phyloP scores from a whole-genome alignment of 2,797 vertebrate genomes.

The Lophotriccus pileatus region DNA sequence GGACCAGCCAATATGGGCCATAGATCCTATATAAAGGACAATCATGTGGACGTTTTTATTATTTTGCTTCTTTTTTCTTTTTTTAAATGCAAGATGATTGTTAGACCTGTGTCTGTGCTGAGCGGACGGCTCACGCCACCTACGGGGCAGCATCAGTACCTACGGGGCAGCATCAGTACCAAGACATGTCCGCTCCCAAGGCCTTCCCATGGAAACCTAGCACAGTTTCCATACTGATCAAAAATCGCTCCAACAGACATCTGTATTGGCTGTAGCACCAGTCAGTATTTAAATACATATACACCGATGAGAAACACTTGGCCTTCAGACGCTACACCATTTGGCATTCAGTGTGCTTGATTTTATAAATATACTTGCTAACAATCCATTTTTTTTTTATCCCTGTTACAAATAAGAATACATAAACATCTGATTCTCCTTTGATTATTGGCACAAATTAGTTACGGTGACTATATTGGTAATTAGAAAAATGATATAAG shows the following conservation, averaged over 20 bases:
- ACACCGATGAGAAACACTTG: neutral
- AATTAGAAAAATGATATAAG: neutral
- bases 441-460: neutral
- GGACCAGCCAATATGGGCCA: neutral
- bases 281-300: neutral
- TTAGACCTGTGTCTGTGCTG: neutral
- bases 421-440: neutral
- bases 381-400: neutral
- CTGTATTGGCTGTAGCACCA: neutral
- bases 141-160: neutral
- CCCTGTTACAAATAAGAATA: neutral
- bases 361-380: neutral
- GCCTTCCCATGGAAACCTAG: rapidly evolving
- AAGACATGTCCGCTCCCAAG: rapidly evolving
- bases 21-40: neutral
- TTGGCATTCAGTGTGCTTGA: neutral
- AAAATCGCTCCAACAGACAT: neutral
- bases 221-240: neutral
- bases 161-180: neutral
- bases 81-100: rapidly evolving
- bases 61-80: neutral
- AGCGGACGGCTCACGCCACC: constrained; percentile 42
- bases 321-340: neutral
- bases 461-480: neutral
- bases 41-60: neutral